Base-by-base conservation (phyloP, 35 echinoderm and acorn worm genomes). In the Acanthaster planci region DNA sequence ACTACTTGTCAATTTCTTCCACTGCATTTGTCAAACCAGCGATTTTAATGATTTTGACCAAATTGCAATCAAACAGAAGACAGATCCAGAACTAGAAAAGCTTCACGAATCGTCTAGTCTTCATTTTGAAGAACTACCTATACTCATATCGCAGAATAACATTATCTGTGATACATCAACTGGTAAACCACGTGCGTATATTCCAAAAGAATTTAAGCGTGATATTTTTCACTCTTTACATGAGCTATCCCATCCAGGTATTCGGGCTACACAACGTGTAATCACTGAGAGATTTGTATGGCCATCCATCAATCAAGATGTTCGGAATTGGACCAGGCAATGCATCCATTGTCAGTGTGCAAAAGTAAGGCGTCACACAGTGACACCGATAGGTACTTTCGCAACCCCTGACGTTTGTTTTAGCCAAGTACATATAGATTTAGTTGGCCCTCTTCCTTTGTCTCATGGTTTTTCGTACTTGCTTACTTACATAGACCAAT, bases 381-480 rank as follows among this genome's bases (percentile, higher is more conserved):
- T 39, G 17, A 78, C 91, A 78, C 91, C 86, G 15, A 7, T 93
- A 47, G 67, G 86, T 40, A 88, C 86, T 64, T 89, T 93, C 55
- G 37, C 85, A 10, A 64, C 91, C 31, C 86, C 91, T 14, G 76
- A 93, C 51, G 86, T 86, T 30, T 16, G 91, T 53, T 91, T 91
- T 39, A 31, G 60, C 15, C 89, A 91, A 15, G 37, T 86, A 8
- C 89, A 91, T 55, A 86, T 86, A 17, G 76, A 91, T 76, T 37
- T 91, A 37, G 89, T 91, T 9, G 89, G 89, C 8, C 91, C 91
- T 1, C 58, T 89, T 16, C 86, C 91, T 10, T 72, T 42, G 2
- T 87, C 90, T 60, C 77, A 90, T 72, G 92, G 87, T 22, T 86
- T n/a, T 50, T 44, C 51, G 31, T 94, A 94, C 60, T 51, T 94